Conservation (phyloP, 1,140 invertebrate genomes). For the Teleogryllus occipitalis region DNA sequence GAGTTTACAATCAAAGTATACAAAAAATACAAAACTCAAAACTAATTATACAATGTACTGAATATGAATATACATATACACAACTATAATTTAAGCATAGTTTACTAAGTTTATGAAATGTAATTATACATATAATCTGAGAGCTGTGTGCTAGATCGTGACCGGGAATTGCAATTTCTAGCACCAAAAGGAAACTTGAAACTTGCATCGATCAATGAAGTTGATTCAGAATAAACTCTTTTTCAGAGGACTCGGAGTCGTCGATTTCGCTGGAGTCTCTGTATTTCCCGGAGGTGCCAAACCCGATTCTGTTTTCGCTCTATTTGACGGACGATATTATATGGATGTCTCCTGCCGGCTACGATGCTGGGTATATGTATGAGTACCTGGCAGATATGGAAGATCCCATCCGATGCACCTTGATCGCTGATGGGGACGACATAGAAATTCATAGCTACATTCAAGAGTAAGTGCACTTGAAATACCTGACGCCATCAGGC, state of each 20-base stretch:
- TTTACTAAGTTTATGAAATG: neutral
- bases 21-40: no score
- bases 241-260: conserved; percentile 41
- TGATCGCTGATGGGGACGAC: conserved; percentile 43
- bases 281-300: conserved; percentile 44
- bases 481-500: no score
- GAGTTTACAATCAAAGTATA: no score
- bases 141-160: neutral
- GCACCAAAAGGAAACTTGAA: neutral
- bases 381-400: conserved; percentile 41
- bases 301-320: conserved; percentile 25
- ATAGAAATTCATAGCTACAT: conserved; percentile 45
- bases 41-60: neutral
- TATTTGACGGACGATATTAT: conserved; percentile 34
- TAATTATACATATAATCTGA: neutral
- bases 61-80: neutral
- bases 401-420: conserved; percentile 35
- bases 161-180: neutral
- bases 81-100: neutral
- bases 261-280: conserved; percentile 46
- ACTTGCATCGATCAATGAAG: neutral
- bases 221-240: neutral
- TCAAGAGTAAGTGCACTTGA: conserved; percentile 39
- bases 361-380: conserved; percentile 67
- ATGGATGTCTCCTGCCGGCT: conserved; percentile 54